Conservation (phyloP, 2,888 invertebrate species). For the Brenthis daphne region DNA sequence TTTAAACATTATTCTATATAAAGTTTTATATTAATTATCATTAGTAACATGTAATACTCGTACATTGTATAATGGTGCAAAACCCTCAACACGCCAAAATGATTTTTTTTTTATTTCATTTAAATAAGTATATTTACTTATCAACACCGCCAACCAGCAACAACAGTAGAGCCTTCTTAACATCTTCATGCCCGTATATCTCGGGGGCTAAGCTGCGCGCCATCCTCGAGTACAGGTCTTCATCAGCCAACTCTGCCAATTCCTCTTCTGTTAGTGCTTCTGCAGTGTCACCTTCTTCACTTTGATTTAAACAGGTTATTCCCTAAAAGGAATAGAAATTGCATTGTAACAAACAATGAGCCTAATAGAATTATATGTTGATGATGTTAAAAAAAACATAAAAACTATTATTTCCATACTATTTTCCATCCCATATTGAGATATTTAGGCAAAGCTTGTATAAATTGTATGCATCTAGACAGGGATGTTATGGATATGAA, state of each 20-base stretch:
- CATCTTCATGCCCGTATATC: slow-evolving; percentile 98
- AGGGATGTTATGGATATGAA: too few species aligned
- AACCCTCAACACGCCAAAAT: too few species aligned
- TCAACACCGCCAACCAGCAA: slow-evolving; percentile 96
- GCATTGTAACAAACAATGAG: background rate
- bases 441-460: too few species aligned
- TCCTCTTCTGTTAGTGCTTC: slow-evolving; percentile 92
- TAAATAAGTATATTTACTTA: slow-evolving; percentile 65
- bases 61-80: too few species aligned
- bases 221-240: slow-evolving; percentile 95
- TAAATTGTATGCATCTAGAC: too few species aligned
- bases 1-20: background rate
- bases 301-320: slow-evolving; percentile 91
- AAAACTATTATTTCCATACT: background rate
- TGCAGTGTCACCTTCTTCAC: slow-evolving; percentile 89
- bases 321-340: slow-evolving; percentile 70
- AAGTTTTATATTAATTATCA: background rate
- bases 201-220: slow-evolving; percentile 98
- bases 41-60: background rate
- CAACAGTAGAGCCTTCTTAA: slow-evolving; percentile 97
- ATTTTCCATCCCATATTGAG: too few species aligned
- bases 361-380: background rate
- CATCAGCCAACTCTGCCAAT: slow-evolving; percentile 88
- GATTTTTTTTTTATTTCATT: too few species aligned
- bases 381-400: too few species aligned